phyloP scores from a whole-genome alignment of 2,888 invertebrate species.

The Cryptus armator region DNA sequence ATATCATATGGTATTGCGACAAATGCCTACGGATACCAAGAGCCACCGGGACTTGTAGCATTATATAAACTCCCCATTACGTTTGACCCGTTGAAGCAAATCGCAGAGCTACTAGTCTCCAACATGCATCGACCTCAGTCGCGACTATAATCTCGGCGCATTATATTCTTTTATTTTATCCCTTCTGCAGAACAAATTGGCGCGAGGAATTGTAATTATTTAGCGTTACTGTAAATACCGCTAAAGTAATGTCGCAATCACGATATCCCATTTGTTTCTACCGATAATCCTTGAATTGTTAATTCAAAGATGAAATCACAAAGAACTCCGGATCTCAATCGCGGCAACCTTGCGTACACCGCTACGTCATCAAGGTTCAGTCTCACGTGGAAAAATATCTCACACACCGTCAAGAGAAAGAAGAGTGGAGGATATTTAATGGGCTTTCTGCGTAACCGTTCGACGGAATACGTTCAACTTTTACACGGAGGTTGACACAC shows the following conservation, averaged over 20 bases:
- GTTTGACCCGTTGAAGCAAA: conserved; percentile 33
- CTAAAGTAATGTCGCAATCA: not conserved
- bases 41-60: conserved; percentile 45
- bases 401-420: conserved; percentile 74
- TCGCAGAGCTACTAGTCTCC: conserved; percentile 16
- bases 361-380: conserved; percentile 65
- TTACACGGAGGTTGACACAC: conserved; percentile 86
- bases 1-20: conserved; percentile 11
- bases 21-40: conserved; percentile 32
- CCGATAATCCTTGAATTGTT: conserved; percentile 46
- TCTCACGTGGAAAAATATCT: conserved; percentile 79
- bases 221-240: not conserved
- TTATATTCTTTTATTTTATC: conserved; percentile 17
- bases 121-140: conserved; percentile 2
- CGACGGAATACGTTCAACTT: conserved; percentile 86
- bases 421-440: conserved; percentile 76
- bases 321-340: conserved; percentile 43
- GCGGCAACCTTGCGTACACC: conserved; percentile 29
- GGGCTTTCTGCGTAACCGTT: conserved; percentile 86
- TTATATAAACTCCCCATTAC: conserved; percentile 61
- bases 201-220: not conserved
- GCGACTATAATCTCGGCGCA: not conserved
- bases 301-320: conserved; percentile 62
- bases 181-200: not conserved
- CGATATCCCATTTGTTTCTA: not conserved